These are phyloP conservation scores for Bactericera cockerelli DNA, from an alignment of 1,140 invertebrate genomes.

Conservation along the genomic window DNA sequence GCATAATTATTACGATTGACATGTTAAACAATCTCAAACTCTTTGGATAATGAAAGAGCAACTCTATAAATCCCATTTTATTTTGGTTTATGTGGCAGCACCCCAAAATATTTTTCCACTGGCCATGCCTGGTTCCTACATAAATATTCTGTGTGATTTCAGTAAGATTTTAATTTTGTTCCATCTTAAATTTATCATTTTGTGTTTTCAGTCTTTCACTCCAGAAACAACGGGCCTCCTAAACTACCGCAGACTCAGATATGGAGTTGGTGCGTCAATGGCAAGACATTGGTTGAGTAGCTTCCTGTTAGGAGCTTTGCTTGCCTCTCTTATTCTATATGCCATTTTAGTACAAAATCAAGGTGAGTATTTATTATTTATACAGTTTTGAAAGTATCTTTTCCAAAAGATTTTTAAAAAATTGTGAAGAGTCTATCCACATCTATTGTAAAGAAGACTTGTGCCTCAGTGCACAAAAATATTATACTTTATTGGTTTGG, in stretches of 20 bases:
- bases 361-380: constrained; percentile 19
- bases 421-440: no score
- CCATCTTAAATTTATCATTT: constrained; percentile 14
- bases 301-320: constrained; percentile 24
- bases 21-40: no score
- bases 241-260: constrained; percentile 17
- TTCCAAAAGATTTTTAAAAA: no score
- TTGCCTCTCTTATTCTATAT: constrained; percentile 23
- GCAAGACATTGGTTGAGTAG: constrained; percentile 27
- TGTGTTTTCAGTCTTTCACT: no score
- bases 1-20: no score
- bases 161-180: background rate
- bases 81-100: no score
- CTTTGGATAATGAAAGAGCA: no score
- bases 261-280: constrained; percentile 23
- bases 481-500: no score
- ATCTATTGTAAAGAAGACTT: background rate
- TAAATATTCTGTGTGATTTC: no score
- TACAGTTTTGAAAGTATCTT: background rate
- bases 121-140: no score
- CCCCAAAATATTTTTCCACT: no score
- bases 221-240: constrained; percentile 16
- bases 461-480: background rate
- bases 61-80: no score
- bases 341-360: constrained; percentile 21